These are phyloP conservation scores for Phaethon lepturus DNA, from an alignment of 2,113 vertebrate genomes.

Conservation along the genomic window DNA sequence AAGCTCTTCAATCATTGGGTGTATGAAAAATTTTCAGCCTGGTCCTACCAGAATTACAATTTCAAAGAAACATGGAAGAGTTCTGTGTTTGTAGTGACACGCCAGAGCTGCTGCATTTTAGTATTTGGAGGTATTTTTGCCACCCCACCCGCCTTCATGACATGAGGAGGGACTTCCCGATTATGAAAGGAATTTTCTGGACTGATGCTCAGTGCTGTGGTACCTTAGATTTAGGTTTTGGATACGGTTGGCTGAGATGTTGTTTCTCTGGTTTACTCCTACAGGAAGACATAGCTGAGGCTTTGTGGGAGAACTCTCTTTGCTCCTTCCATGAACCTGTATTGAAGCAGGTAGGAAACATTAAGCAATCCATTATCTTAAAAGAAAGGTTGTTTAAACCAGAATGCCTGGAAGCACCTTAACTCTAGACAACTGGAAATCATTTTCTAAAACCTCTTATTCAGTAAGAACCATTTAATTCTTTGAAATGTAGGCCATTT, in stretches of 20 bases:
- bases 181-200: neutral
- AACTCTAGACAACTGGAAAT: slow-evolving; percentile 60
- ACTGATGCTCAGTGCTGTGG: neutral
- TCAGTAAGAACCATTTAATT: slow-evolving; percentile 64
- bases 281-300: neutral
- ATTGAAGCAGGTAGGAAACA: slow-evolving; percentile 17
- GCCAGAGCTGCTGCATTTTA: neutral
- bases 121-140: neutral
- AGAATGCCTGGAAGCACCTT: slow-evolving; percentile 56
- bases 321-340: neutral
- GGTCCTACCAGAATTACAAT: neutral
- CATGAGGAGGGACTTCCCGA: neutral
- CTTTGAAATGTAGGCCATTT: slow-evolving; percentile 71
- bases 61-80: neutral
- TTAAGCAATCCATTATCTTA: neutral
- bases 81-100: neutral
- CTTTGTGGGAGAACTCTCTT: neutral
- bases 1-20: neutral
- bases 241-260: neutral
- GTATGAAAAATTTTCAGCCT: neutral
- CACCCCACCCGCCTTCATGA: neutral
- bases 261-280: neutral
- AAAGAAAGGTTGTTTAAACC: slow-evolving; percentile 57
- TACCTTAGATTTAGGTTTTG: neutral
- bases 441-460: slow-evolving; percentile 43